Evolutionary conservation across 2,888 invertebrate genomes (phyloP), one percentile per base, ranked within the genome.

Genomic region (Drosophila phalerata): DNA sequence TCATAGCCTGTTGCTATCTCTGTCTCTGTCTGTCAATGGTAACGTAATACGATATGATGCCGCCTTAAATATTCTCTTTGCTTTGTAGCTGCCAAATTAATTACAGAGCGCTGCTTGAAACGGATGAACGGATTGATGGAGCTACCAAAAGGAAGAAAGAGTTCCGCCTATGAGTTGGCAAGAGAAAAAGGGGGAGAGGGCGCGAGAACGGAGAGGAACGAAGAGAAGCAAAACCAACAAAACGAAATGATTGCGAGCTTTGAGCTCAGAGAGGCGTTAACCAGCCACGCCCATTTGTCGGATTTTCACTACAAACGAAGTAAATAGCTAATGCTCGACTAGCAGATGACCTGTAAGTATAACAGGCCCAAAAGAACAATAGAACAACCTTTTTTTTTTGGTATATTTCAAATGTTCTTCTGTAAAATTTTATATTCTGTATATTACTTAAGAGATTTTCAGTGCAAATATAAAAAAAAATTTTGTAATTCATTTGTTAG

Each of bases 41-140:
- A 83, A 81, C 77, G 85, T 85, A 83, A 85, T 83, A 83, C 79
- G 83, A 83, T 83, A 83, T 79, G 73, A 77, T 79, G 79, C 81
- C 62, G 78, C 77, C 70, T 83, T 83, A 81, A 85, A 81, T 72
- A 83, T 83, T 85, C 82, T 71, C 82, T 85, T 81, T 82, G 56
- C 63, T 47, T 30, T 52, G 70, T 67, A 83, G 83, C 85, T 83
- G 83, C 83, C 82, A 83, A 83, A 83, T 83, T 85, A 83, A 83
- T 83, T 83, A 83, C 82, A 83, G 82, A 85, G 85, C 82, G 83
- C 82, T 85, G 85, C 85, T 80, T 83, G 78, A 76, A 63, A 51
- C 57, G 73, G 71, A 72, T 77, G 82, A 65, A 64, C 76, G 69
- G 57, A 65, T 74, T 74, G 74, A 42, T 34, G 22, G 42, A 53